Conservation (phyloP, 2,113 vertebrate species). For the Hyperopisus bebe region DNA sequence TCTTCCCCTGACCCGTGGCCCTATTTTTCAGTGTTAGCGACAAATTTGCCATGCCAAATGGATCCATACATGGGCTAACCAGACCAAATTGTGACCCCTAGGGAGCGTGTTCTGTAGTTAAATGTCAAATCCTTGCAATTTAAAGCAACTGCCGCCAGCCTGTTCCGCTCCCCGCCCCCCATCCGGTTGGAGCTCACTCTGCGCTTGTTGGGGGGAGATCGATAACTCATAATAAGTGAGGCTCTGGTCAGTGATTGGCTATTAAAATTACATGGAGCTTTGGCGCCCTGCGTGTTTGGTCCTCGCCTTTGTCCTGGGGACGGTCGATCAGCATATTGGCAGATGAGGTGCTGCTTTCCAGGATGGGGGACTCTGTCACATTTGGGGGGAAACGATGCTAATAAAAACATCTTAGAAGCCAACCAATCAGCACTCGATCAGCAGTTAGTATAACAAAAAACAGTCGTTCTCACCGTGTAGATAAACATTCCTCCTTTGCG, state of each 20-base stretch:
- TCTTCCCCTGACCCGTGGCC: constrained; percentile 30
- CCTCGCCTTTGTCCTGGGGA: neutral
- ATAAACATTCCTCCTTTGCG: neutral
- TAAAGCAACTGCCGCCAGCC: constrained; percentile 17
- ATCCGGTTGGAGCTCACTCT: constrained; percentile 39
- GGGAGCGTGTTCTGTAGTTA: constrained; percentile 42
- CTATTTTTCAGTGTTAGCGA: constrained; percentile 37
- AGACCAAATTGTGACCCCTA: constrained; percentile 55
- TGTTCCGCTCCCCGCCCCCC: constrained; percentile 14
- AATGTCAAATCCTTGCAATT: constrained; percentile 42
- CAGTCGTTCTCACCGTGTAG: neutral
- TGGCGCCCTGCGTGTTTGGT: constrained; percentile 14
- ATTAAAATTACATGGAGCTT: constrained; percentile 36
- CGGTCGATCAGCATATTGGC: constrained; percentile 26
- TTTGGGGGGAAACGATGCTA: neutral
- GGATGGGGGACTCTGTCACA: neutral
- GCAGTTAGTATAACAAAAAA: neutral
- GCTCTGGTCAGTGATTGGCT: constrained; percentile 38
- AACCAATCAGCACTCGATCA: neutral
- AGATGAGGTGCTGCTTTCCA: neutral
- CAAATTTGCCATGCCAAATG: constrained; percentile 40
- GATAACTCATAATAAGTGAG: constrained; percentile 42
- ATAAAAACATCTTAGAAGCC: neutral
- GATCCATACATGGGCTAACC: constrained; percentile 47
- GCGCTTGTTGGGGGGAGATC: constrained; percentile 39